Evolutionary conservation across 2,797 vertebrate species (phyloP), one percentile per base, ranked within the genome.

Genomic region (Bryconaethiops microstoma): DNA sequence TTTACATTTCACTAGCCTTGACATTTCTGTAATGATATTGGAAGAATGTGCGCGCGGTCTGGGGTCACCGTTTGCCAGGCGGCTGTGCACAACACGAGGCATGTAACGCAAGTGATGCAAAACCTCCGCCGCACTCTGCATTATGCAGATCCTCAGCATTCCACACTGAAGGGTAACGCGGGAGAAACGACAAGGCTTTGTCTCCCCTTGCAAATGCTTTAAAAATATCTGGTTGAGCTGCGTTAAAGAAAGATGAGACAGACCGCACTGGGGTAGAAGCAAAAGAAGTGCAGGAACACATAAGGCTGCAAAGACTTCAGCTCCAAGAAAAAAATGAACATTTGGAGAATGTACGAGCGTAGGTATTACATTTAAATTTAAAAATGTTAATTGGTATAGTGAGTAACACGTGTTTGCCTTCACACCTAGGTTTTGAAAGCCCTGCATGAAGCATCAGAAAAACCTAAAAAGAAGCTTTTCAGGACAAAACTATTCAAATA

Each of bases 91-190:
- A 17, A 70, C 50, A 78, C 5, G 74, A 80, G 40, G 69, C 54
- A 45, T 23, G 59, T 7, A 76, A 23, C 54, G 69, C 65, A 81
- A 86, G 89, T 89, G 88, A 91, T 87, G 90, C 86, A 89, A 88
- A 88, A 88, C 85, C 4, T 87, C 87, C 67, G 86, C 88, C 83
- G 39, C 79, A 8, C 79, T 81, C 85, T 55, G 82, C 83, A 83
- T 87, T 85, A 83, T 76, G 84, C 86, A 79, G 80, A 88, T 86
- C 60, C 1, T 4, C 35, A 79, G 85, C 82, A 78, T 87, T 87
- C 83, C 84, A 74, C 86, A 79, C 72, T 21, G 70, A 87, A 88
- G 86, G 87, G 88, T 84, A 25, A 42, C 45, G 86, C 85, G 83
- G 90, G 89, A 86, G 79, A 45, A 85, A 69, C 2, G 67, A 23